Evolutionary conservation across 2,113 vertebrate species (phyloP), one percentile per base, ranked within the genome.

Genomic region (Pollimyrus isidori): DNA sequence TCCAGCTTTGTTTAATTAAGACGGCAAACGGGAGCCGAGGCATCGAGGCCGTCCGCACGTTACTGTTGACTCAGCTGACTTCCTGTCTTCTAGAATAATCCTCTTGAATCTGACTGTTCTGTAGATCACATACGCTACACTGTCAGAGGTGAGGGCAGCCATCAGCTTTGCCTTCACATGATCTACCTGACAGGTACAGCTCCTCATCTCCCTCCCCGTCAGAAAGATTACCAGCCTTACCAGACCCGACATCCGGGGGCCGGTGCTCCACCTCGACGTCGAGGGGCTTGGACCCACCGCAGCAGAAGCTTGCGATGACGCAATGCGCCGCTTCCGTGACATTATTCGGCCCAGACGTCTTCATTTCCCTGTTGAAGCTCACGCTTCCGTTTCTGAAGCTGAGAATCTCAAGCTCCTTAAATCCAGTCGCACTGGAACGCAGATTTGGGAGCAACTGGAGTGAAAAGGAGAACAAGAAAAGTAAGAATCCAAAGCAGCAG

Each of bases 311-410:
- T 90, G 98, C 96, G 11, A 98, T 91, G 80, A 98, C 96, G 0
- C 96, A 97, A 9, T 95, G 97, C 88, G 98, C 96, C 0, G 96
- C 96, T 90, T 97, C 91, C 0, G 97, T 98, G 90, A 98, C 95
- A 3, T 99, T 98, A 62, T 97, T 97, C 0, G 97, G 96, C 58
- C 98, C 96, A 0, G 96, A 96, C 91, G 99, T 96, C 87, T 96
- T 97, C 95, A 98, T 95, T 92, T 95, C 97, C 93, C 97, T 99
- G 73, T 99, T 98, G 23, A 99, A 96, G 53, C 98, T 97, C 87
- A 99, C 96, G 1, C 98, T 99, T 73, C 97, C 97, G 0, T 98
- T 98, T 92, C 96, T 95, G 94, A 99, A 99, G 94, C 96, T 98
- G 9, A 99, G 96, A 87, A 99, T 97, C 94, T 99, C 97, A 89